Percentiles rank a stretch among this genome's conserved stretches.
These are phyloP conservation scores for Mactromeris polynyma DNA, from an alignment of 2,888 invertebrate species.

Conservation along the genomic window DNA sequence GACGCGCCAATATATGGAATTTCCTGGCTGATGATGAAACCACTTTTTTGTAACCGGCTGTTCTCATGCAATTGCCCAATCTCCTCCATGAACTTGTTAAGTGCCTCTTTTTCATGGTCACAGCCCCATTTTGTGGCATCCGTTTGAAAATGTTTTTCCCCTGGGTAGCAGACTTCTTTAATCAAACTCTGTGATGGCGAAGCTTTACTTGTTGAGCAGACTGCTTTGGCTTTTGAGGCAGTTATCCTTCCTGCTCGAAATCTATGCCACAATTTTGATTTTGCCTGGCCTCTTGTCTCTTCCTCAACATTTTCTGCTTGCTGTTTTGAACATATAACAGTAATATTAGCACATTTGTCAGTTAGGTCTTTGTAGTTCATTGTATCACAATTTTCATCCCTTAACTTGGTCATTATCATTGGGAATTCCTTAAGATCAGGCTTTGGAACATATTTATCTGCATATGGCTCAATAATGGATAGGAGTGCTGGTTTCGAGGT, in stretches of 20 bases:
- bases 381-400: not conserved
- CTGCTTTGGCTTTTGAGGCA: slow-evolving; percentile 24
- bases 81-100: not conserved
- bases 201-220: not conserved
- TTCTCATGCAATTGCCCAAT: not conserved
- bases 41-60: not conserved
- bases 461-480: not conserved
- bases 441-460: not conserved
- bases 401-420: not conserved
- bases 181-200: not conserved
- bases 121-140: slow-evolving; percentile 6
- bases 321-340: not conserved
- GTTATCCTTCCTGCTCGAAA: slow-evolving; percentile 22
- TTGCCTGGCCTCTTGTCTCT: not conserved
- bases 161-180: not conserved
- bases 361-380: slow-evolving; percentile 11
- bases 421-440: slow-evolving; percentile 22
- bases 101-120: not conserved
- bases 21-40: not conserved
- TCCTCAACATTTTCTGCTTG: slow-evolving; percentile 10
- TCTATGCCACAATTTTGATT: slow-evolving; percentile 10
- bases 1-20: slow-evolving; percentile 29
- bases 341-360: slow-evolving; percentile 8
- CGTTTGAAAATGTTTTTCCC: not conserved
- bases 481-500: not conserved